Percentiles rank a stretch among this genome's conserved stretches.
Conservation (phyloP, 2,797 vertebrate species). For the Simalia tracyae region DNA sequence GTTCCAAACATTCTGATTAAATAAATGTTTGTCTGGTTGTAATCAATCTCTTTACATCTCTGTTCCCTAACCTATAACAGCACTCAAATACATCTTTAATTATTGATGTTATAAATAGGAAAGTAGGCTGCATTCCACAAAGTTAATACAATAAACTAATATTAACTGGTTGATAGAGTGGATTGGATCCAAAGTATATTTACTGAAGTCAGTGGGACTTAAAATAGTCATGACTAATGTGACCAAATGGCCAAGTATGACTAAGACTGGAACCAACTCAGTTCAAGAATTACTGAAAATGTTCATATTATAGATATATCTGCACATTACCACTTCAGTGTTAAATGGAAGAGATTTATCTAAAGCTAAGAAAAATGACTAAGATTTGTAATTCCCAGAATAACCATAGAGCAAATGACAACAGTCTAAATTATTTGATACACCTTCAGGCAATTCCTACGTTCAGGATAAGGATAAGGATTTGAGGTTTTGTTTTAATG, state of each 20-base stretch:
- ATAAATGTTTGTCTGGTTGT: neutral
- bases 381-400: neutral
- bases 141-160: neutral
- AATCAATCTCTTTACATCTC: neutral
- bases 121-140: neutral
- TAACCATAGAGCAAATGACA: neutral
- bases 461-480: neutral
- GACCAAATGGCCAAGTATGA: neutral
- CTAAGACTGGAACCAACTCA: neutral
- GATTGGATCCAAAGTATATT: neutral
- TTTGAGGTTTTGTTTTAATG: neutral
- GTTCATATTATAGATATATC: neutral
- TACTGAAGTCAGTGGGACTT: neutral
- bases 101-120: neutral
- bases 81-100: neutral
- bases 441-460: neutral
- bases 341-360: neutral
- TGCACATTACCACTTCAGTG: neutral
- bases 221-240: neutral
- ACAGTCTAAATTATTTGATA: neutral
- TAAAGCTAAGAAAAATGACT: neutral
- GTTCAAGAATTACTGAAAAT: neutral
- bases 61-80: neutral
- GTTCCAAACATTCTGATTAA: neutral
- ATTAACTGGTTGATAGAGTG: neutral